These are phyloP conservation scores for Antrozous pallidus DNA, from an alignment of 2,797 vertebrate species.

Conservation along the genomic window DNA sequence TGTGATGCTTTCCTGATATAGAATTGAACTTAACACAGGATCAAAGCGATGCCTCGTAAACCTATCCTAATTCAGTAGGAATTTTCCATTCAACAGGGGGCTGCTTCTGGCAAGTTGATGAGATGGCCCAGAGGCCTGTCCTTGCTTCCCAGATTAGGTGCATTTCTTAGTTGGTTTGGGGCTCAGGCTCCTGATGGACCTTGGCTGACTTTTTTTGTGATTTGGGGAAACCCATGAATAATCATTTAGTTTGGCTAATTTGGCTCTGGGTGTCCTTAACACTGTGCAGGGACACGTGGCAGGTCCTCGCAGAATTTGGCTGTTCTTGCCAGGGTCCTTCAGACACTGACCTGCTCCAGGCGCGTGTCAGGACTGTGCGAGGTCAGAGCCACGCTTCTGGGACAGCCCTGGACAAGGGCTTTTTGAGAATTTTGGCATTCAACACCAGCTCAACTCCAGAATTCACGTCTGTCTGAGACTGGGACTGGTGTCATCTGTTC, in stretches of 20 bases:
- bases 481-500: not conserved
- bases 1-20: constrained; percentile 50
- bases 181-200: not conserved
- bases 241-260: not conserved
- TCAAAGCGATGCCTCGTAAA: not conserved
- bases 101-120: rapidly evolving
- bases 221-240: not conserved
- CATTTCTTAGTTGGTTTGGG: not conserved
- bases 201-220: not conserved
- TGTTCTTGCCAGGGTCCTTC: not conserved
- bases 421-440: not conserved
- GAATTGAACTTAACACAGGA: constrained; percentile 5
- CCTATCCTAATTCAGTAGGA: not conserved
- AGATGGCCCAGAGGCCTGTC: not conserved
- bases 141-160: not conserved
- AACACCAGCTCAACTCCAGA: not conserved
- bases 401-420: not conserved
- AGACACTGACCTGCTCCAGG: not conserved
- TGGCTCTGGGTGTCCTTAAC: not conserved
- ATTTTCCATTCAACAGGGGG: not conserved
- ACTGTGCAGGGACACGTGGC: not conserved
- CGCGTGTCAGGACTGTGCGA: not conserved
- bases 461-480: not conserved
- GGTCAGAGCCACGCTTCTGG: not conserved
- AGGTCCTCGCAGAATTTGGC: not conserved